These are phyloP conservation scores for Tachina lurida DNA, from an alignment of 2,888 invertebrate species.

Conservation along the genomic window DNA sequence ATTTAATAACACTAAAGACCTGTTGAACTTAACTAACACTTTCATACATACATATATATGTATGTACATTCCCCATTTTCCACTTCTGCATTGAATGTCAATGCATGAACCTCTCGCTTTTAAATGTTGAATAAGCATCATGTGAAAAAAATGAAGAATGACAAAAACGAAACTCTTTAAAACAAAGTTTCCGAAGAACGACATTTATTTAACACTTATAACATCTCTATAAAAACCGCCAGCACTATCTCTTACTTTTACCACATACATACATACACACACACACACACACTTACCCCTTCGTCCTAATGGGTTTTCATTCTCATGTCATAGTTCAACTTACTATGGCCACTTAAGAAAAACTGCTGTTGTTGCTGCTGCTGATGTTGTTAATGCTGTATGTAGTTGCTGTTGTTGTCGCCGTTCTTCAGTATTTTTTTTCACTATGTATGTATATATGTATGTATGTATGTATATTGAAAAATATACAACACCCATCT, in stretches of 20 bases:
- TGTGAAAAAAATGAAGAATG: not conserved
- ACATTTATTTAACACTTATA: constrained; percentile 64
- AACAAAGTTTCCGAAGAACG: constrained; percentile 40
- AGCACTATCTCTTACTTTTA: constrained; percentile 29
- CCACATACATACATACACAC: not conserved
- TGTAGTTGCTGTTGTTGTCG: not conserved
- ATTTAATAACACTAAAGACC: constrained; percentile 35
- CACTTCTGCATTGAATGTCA: not conserved
- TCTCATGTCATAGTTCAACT: constrained; percentile 43
- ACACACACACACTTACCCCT: not conserved
- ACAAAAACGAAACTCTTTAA: constrained; percentile 23
- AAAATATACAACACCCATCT: constrained; percentile 8
- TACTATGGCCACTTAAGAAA: constrained; percentile 44
- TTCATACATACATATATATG: not conserved
- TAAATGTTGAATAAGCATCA: constrained; percentile 22
- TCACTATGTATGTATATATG: no score
- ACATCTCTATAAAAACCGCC: constrained; percentile 29
- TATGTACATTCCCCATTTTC: not conserved
- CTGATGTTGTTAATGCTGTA: not conserved
- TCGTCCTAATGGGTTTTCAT: constrained; percentile 49
- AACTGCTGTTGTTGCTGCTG: constrained; percentile 23
- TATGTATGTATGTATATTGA: no score
- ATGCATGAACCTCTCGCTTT: not conserved
- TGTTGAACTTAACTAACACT: constrained; percentile 12
- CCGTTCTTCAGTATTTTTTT: not conserved